Evolutionary conservation across 2,113 vertebrate genomes (phyloP), one percentile per base, ranked within the genome.

Genomic region (Rutilus rutilus): DNA sequence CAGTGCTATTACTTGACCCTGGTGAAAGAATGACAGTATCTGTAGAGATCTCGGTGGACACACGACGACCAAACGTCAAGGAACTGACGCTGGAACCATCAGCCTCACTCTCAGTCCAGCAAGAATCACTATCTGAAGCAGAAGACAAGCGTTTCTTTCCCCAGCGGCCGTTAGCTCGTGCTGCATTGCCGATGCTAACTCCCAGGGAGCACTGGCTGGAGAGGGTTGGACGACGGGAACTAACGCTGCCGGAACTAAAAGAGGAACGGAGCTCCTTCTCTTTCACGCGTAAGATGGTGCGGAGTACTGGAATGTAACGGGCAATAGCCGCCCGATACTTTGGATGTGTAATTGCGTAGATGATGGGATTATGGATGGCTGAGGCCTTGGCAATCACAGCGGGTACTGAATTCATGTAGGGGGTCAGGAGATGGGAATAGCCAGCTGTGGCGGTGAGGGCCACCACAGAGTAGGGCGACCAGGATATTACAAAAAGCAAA

Each of bases 341-440:
- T 57, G 96, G 96, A 86, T 97, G 96, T 23, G 92, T 94, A 87
- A 97, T 95, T 87, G 96, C 96, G 0, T 97, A 97, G 89, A 97
- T 94, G 59, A 97, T 96, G 65, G 96, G 96, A 89, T 97, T 97
- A 89, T 97, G 94, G 86, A 97, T 96, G 84, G 96, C 95, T 85
- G 96, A 96, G 85, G 96, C 95, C 90, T 97, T 97, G 90, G 96
- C 96, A 36, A 96, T 96, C 85, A 97, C 92, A 3, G 95, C 96
- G 19, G 96, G 96, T 87, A 97, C 92, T 0, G 96, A 95, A 86
- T 93, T 96, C 94, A 93, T 92, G 85, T 95, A 95, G 17, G 96
- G 96, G 1, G 95, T 97, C 50, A 97, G 89, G n/a, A 95, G 2
- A 0, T 95, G 94, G 0, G 95, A 89, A 1, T 97, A 96, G 92